Evolutionary conservation across 2,113 vertebrate genomes (phyloP), one percentile per base, ranked within the genome.

Genomic region (Osmerus mordax): DNA sequence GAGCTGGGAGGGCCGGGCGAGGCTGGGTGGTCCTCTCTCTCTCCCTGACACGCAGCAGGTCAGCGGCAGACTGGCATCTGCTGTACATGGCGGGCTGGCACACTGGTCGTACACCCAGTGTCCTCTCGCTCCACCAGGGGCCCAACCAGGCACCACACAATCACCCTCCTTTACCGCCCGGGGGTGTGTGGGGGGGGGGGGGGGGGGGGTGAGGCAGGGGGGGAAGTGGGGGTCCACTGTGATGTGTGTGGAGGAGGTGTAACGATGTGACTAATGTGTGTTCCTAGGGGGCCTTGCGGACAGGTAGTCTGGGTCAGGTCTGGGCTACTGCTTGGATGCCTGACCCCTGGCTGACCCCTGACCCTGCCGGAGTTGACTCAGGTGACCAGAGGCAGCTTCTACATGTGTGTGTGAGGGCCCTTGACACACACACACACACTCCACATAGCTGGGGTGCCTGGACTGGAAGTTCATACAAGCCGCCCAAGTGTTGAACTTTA

Each of bases 1-100:
- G 23, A 69, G 41, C 25, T 36, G 56, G 28, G 29, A 52, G 76
- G 70, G 36, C 75, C 19, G 74, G 55, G 58, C 68, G 78, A 81
- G 51, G n/a, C n/a, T 1, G 78, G 78, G 73, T 87, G 88, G 89
- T 88, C 87, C 87, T 89, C 84, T 84, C 59, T 0, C 15, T 53
- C 12, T 25, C 55, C 13, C 21, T 62, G 60, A 23, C 60, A 29
- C 9, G 15, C 12, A 56, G 25, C 25, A 28, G 25, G 25, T 28
- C 25, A 28, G 25, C 1, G 25, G 52, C 52, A 53, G 52, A 53
- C 52, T 12, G 3, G 9, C 52, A 15, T 15, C 52, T 53, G 52
- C 52, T 3, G 15, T 15, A 15, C 52, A 53, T 12, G 19, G 58
- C 4, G 9, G 11, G 18, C 58, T 21, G 18, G 18, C 55, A n/a